Percentiles rank a stretch among this genome's conserved stretches.
These are phyloP conservation scores for Plectropomus leopardus DNA, from an alignment of 2,113 vertebrate genomes.

Conservation along the genomic window DNA sequence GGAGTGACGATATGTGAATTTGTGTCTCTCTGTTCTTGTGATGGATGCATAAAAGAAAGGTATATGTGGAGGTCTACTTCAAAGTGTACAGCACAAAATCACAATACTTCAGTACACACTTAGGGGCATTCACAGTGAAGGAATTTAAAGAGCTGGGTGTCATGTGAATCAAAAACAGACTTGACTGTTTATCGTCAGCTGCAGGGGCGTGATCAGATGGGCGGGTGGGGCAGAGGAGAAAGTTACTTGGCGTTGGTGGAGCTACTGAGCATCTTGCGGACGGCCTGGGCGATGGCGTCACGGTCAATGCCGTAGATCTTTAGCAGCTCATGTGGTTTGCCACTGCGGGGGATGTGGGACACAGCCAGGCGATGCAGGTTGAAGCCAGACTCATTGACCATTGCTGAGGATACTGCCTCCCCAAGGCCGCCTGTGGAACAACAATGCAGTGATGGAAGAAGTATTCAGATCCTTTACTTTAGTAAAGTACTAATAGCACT, in stretches of 20 bases:
- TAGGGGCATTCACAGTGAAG: slow-evolving; percentile 74
- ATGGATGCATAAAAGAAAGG: slow-evolving; percentile 61
- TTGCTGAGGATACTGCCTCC: slow-evolving; percentile 88
- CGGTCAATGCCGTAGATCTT: slow-evolving; percentile 94
- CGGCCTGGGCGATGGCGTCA: slow-evolving; percentile 89
- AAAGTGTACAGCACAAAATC: slow-evolving; percentile 78
- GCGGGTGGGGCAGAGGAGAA: slow-evolving; percentile 46
- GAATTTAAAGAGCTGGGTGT: slow-evolving; percentile 54
- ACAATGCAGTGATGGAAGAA: too few species aligned
- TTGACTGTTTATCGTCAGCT: slow-evolving; percentile 50
- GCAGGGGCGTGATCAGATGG: slow-evolving; percentile 37
- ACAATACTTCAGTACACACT: slow-evolving; percentile 75
- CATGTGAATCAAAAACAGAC: slow-evolving; percentile 65
- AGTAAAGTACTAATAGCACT: too few species aligned
- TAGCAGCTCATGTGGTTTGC: slow-evolving; percentile 92
- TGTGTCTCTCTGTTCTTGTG: slow-evolving; percentile 39
- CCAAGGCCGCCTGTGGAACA: slow-evolving; percentile 89
- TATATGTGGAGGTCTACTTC: slow-evolving; percentile 65
- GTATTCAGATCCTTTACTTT: too few species aligned
- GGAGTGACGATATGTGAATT: slow-evolving; percentile 24
- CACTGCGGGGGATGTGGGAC: slow-evolving; percentile 89
- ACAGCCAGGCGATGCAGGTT: slow-evolving; percentile 90
- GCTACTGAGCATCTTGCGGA: slow-evolving; percentile 88
- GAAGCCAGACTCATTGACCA: slow-evolving; percentile 89
- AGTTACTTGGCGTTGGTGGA: slow-evolving; percentile 89